Evolutionary conservation across 2,797 vertebrate species (phyloP).

Genomic region (Mycteria americana): DNA sequence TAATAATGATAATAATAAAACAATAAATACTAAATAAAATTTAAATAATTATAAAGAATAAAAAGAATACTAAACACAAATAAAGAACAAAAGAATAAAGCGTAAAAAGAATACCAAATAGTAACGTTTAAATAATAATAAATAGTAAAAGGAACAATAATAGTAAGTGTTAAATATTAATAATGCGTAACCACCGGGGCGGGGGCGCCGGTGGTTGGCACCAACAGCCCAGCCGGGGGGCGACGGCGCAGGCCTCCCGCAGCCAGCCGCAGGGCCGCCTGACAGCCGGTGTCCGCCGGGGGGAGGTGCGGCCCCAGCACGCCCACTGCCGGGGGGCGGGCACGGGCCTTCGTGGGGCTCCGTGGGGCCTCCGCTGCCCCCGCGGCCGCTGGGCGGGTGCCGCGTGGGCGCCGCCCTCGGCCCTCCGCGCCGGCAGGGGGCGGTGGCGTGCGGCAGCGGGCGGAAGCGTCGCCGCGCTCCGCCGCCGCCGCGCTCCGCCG

Average conservation of each 20-base stretch:
- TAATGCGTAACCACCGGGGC: neutral
- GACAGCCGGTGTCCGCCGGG: too few species aligned
- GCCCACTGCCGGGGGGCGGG: neutral
- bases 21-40: too few species aligned
- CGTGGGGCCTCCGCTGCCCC: too few species aligned
- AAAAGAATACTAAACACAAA: too few species aligned
- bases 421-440: neutral
- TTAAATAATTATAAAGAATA: too few species aligned
- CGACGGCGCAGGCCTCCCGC: too few species aligned
- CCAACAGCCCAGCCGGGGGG: too few species aligned
- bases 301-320: neutral
- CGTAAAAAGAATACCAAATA: too few species aligned
- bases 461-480: neutral
- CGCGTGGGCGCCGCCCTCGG: neutral
- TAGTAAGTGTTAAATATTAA: too few species aligned
- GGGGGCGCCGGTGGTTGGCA: too few species aligned
- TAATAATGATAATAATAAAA: neutral
- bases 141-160: neutral
- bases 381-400: too few species aligned
- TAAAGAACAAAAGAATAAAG: neutral
- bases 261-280: neutral
- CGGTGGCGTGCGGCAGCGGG: neutral
- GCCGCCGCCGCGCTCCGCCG: neutral
- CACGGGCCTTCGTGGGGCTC: accelerated
- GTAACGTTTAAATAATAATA: too few species aligned